phyloP scores from a whole-genome alignment of 2,888 invertebrate species.

The Drosophila birchii region DNA sequence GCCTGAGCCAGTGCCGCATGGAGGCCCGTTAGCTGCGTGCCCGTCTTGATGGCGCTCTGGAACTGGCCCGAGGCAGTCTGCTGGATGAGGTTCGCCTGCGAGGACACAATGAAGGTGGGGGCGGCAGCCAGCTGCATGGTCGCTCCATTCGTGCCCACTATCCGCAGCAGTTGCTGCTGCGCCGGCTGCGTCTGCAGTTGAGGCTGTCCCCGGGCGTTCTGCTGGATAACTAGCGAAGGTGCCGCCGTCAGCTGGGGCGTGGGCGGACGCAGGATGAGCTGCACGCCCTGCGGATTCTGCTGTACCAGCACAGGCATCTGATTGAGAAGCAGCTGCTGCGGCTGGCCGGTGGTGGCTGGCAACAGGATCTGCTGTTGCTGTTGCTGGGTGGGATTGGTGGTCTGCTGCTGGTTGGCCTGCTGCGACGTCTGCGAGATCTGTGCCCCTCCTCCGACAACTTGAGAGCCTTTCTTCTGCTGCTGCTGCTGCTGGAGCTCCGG shows the following conservation, averaged over 20 bases:
- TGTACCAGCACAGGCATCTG: conserved; percentile 87
- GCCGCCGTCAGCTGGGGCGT: conserved; percentile 86
- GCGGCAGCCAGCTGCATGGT: conserved; percentile 86
- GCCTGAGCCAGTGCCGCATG: conserved; percentile 82
- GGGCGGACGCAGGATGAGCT: conserved; percentile 89
- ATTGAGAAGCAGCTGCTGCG: conserved; percentile 84
- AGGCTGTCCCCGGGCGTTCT: conserved; percentile 84
- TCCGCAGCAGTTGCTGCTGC: conserved; percentile 87
- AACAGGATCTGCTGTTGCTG: conserved; percentile 82
- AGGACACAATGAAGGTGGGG: conserved; percentile 85
- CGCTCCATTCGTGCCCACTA: conserved; percentile 87
- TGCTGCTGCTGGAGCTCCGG: conserved; percentile 83
- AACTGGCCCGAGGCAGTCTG: conserved; percentile 83
- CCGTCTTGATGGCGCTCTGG: conserved; percentile 83
- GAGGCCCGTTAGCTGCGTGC: conserved; percentile 83
- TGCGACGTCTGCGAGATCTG: conserved; percentile 84
- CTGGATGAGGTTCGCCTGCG: conserved; percentile 85
- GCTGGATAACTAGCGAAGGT: conserved; percentile 85
- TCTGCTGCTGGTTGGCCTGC: conserved; percentile 81
- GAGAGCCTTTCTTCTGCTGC: conserved; percentile 61
- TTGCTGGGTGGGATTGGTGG: conserved; percentile 53
- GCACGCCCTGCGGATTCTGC: conserved; percentile 89
- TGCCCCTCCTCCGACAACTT: conserved; percentile 56
- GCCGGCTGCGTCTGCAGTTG: conserved; percentile 81
- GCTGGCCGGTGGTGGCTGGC: conserved; percentile 77